Evolutionary conservation across 1,140 invertebrate species (phyloP), one percentile per base, ranked within the genome.

Genomic region (Nephotettix cincticeps): DNA sequence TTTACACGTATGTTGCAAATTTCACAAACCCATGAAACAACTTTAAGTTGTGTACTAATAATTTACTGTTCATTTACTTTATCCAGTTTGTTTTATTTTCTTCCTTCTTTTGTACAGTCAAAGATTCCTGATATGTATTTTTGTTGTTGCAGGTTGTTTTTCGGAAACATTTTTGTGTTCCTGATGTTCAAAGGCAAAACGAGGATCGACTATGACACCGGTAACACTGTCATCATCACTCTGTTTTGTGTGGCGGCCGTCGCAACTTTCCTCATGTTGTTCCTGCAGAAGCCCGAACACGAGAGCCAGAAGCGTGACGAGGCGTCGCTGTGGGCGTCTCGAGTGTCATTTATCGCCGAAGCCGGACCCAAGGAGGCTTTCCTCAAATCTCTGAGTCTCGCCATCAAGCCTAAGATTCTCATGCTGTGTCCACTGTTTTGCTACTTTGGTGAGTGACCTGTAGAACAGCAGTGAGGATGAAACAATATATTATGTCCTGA

Each of bases 371-470:
- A 80, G 83, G 74, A 89, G 71, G 93, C 93, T 0, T 83, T 96
- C 1, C 85, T 84, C 72, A 89, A 90, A 51, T 91, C 95, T 0
- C 83, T 93, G n/a, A 84, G 83, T 66, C 81, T 98, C 1, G 91
- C 96, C 74, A 80, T 88, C 30, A 95, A 93, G 0, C 86, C 84
- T 27, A 87, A 93, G 66, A 98, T 98, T 93, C 76, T 96, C 6
- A 78, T 97, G 0, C 82, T 98, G 1, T 89, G 90, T 71, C 78
- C 95, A 36, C 91, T 92, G 0, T 98, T 98, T 80, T 88, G 94
- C 69, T 98, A 97, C 78, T 96, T 94, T 54, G 91, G 91, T 93
- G 78, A 70, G 25, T 63, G 9, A 14, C 27, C n/a, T n/a, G n/a
- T n/a, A n/a, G n/a, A n/a, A n/a, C n/a, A n/a, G n/a, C n/a, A n/a